Evolutionary conservation across 2,113 vertebrate species (phyloP), one percentile per base, ranked within the genome.

Genomic region (Martes martes): DNA sequence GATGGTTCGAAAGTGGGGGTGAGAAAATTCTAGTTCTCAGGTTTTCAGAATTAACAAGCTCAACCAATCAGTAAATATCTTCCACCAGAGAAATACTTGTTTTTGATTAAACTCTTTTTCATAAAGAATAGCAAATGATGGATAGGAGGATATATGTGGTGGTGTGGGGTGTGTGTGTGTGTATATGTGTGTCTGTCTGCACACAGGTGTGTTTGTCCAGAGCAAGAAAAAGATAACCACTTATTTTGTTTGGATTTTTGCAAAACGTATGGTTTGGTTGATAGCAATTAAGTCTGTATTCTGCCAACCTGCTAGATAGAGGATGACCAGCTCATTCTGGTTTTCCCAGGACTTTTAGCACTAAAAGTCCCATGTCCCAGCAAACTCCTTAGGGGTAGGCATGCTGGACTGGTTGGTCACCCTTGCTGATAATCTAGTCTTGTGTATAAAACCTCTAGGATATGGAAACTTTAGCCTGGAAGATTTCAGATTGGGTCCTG

Each of bases 21-120:
- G n/a, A 97, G 91, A 95, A 96, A 93, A 81, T 79, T 74, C 61
- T 81, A 80, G 28, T 79, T 90, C 85, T 91, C 19, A 5, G 71
- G 9, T 85, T 87, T 96, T 78, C 65, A 81, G 80, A 95, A 92
- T 76, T 89, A 93, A 93, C 14, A 81, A 65, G 81, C n/a, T 71
- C 45, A 85, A n/a, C 81, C 87, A 59, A 61, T 96, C 78, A 95
- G 67, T 91, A 83, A 15, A n/a, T 69, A 52, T 74, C 14, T 90
- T 55, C 55, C 24, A 61, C 63, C 36, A 79, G 52, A 92, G 65
- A 86, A 86, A 39, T 11, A 92, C 39, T 83, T 79, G 33, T 26
- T 95, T 96, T 63, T 59, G 1, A 78, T 71, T 85, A 50, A 95
- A 87, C 33, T 13, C 39, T 91, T 69, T 39, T 67, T 28, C 13